phyloP scores from a whole-genome alignment of 2,888 invertebrate genomes.

The Drosophila koepferae region DNA sequence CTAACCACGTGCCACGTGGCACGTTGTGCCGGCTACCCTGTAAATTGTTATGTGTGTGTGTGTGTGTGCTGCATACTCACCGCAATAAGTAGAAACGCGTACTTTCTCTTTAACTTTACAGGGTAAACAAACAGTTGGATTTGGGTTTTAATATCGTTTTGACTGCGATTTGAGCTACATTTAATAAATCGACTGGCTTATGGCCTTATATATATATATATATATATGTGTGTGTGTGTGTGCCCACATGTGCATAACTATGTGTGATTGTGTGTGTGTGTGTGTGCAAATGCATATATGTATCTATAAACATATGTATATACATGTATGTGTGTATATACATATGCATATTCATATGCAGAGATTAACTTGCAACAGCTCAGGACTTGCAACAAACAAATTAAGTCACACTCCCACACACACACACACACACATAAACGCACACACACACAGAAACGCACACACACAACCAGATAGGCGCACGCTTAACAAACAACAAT shows the following conservation, averaged over 20 bases:
- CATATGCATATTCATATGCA: no score
- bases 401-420: conserved; percentile 4
- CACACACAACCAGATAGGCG: conserved; percentile 9
- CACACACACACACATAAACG: background rate
- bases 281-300: background rate
- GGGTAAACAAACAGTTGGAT: conserved; percentile 6
- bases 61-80: conserved; percentile 21
- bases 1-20: conserved; percentile 7
- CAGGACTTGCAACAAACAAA: conserved; percentile 9
- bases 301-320: background rate
- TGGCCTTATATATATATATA: no score
- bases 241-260: background rate
- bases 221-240: background rate
- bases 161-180: conserved; percentile 6
- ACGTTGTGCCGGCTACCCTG: conserved; percentile 17
- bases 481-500: conserved; percentile 37
- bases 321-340: background rate
- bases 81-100: conserved; percentile 19
- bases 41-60: conserved; percentile 6
- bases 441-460: background rate
- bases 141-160: background rate
- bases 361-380: background rate
- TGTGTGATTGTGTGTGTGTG: background rate
- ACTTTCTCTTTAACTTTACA: background rate
- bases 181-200: conserved; percentile 8